Conservation (phyloP, 2,888 invertebrate species). For the Scaeva pyrastri region DNA sequence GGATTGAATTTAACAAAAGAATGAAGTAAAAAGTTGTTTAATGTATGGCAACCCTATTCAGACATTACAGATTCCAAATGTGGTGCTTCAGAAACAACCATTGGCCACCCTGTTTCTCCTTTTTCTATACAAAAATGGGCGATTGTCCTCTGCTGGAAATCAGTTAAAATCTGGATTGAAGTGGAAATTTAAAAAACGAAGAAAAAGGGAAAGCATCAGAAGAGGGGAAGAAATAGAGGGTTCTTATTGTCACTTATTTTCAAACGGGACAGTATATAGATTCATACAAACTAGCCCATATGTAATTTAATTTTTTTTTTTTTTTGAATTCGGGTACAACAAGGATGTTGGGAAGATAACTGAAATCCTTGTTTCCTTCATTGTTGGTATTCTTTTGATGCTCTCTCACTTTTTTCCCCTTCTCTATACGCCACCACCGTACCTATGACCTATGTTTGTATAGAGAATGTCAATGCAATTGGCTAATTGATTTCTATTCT, state of each 20-base stretch:
- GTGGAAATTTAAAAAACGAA: conserved; percentile 67
- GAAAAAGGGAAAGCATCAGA: not conserved
- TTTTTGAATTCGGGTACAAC: conserved; percentile 28
- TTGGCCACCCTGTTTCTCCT: conserved; percentile 30
- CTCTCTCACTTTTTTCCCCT: no score
- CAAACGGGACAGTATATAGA: not conserved
- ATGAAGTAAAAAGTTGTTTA: not conserved
- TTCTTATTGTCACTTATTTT: conserved; percentile 51
- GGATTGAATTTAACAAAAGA: not conserved
- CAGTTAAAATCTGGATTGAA: conserved; percentile 69
- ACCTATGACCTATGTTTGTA: no score
- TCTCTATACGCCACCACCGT: not conserved
- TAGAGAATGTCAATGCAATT: conserved; percentile 80
- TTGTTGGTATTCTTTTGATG: not conserved
- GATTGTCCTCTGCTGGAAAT: conserved; percentile 53
- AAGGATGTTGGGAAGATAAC: not conserved
- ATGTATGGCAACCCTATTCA: conserved; percentile 5
- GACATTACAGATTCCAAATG: conserved; percentile 70
- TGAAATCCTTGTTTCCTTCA: not conserved
- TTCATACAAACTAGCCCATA: not conserved
- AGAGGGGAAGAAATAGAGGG: conserved; percentile 16
- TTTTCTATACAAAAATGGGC: not conserved
- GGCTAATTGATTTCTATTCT: conserved; percentile 83
- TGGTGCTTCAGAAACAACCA: conserved; percentile 64
- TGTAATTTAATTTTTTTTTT: conserved; percentile 5